phyloP scores from a whole-genome alignment of 2,888 invertebrate species.

The Dynastes maya region DNA sequence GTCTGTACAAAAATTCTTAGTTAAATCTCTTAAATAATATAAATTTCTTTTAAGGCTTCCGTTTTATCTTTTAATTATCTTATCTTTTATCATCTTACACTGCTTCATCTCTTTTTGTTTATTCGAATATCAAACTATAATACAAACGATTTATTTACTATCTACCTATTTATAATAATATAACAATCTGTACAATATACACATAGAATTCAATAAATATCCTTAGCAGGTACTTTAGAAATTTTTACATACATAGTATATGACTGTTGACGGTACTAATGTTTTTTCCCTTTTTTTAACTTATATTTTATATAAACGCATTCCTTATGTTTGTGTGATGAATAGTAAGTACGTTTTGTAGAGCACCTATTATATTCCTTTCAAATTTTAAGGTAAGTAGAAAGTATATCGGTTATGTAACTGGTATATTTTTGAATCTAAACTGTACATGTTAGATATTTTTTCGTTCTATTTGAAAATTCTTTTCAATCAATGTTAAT shows the following conservation, averaged over 20 bases:
- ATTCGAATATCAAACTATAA: conserved; percentile 41
- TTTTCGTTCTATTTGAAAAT: not conserved
- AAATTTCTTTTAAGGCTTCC: conserved; percentile 19
- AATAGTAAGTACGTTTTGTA: conserved; percentile 9
- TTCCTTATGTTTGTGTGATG: conserved; percentile 27
- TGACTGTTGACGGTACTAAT: conserved; percentile 48
- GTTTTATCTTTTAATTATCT: not conserved
- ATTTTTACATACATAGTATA: conserved; percentile 46
- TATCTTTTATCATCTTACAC: conserved; percentile 11
- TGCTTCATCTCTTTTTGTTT: not conserved
- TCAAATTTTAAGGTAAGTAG: conserved; percentile 16
- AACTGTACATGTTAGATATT: not conserved
- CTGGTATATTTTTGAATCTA: not conserved
- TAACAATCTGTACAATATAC: conserved; percentile 51
- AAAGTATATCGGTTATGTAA: conserved; percentile 30
- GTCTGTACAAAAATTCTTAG: conserved; percentile 53
- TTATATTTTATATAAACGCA: conserved; percentile 24
- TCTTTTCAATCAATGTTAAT: no score
- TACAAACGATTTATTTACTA: conserved; percentile 31
- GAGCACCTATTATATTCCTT: conserved; percentile 14
- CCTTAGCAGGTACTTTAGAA: conserved; percentile 53
- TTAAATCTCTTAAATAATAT: conserved; percentile 45
- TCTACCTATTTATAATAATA: conserved; percentile 26
- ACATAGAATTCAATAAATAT: conserved; percentile 51
- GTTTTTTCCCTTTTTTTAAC: conserved; percentile 17